phyloP scores from a whole-genome alignment of 2,797 vertebrate species.

The Ceryle rudis region DNA sequence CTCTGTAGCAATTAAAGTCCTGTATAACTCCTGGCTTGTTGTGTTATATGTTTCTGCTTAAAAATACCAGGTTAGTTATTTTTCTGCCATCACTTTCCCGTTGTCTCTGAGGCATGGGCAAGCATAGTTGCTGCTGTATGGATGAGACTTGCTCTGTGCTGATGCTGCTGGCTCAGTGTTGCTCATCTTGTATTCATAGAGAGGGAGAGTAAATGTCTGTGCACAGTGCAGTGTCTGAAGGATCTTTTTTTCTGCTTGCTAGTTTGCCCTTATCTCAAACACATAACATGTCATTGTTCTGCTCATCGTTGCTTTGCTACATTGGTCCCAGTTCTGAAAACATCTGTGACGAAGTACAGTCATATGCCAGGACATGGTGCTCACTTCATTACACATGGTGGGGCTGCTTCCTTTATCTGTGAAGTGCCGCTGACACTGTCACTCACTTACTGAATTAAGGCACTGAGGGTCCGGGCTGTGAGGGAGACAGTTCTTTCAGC shows the following conservation, averaged over 20 bases:
- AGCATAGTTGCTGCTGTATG: not conserved
- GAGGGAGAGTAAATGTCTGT: not conserved
- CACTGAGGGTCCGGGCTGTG: not conserved
- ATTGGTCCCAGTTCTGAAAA: not conserved
- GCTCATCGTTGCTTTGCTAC: accelerated
- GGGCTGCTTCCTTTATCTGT: not conserved
- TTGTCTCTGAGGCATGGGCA: not conserved
- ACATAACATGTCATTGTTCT: accelerated
- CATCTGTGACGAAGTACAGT: accelerated
- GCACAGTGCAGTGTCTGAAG: not conserved
- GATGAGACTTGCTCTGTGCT: not conserved
- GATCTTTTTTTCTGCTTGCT: not conserved
- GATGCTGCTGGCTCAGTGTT: not conserved
- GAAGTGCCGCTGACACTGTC: not conserved
- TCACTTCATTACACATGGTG: accelerated
- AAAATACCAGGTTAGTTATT: not conserved
- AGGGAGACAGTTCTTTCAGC: not conserved
- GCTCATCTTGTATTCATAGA: not conserved
- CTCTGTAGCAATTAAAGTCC: not conserved
- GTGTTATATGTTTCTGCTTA: not conserved
- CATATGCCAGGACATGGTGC: accelerated
- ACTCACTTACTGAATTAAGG: not conserved
- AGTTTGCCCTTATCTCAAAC: not conserved
- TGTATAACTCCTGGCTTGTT: not conserved
- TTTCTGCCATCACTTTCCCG: not conserved